Evolutionary conservation across 2,888 invertebrate genomes (phyloP).

Genomic region (Dendrolimus houi): DNA sequence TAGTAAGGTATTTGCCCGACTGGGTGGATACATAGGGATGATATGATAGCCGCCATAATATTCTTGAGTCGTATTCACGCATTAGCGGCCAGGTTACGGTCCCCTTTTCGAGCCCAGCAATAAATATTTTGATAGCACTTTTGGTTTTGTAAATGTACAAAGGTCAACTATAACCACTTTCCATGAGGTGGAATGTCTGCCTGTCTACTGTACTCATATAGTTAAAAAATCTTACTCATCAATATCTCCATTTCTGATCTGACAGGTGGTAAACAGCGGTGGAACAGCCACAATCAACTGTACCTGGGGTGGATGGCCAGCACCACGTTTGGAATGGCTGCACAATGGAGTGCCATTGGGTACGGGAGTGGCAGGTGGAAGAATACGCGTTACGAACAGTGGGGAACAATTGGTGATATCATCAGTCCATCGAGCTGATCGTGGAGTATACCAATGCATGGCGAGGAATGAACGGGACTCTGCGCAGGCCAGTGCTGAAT

Average conservation of each 20-base stretch:
- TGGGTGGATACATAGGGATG: too few species aligned
- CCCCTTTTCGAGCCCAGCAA: too few species aligned
- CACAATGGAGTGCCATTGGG: slow-evolving; percentile 82
- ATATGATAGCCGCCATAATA: too few species aligned
- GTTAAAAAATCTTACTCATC: too few species aligned
- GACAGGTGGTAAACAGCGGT: slow-evolving; percentile 89
- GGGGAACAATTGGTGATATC: slow-evolving; percentile 58
- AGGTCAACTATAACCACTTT: too few species aligned
- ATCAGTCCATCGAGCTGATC: slow-evolving; percentile 84
- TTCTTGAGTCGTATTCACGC: too few species aligned
- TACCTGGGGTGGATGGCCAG: slow-evolving; percentile 86
- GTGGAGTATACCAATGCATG: slow-evolving; percentile 93
- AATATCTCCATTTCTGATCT: not conserved
- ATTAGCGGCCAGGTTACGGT: too few species aligned
- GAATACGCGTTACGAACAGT: slow-evolving; percentile 41
- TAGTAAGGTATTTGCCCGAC: too few species aligned
- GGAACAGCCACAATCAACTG: slow-evolving; percentile 90
- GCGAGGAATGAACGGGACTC: slow-evolving; percentile 86
- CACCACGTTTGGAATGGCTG: slow-evolving; percentile 83
- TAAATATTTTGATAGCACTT: too few species aligned
- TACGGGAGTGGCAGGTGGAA: slow-evolving; percentile 56
- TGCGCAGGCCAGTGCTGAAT: slow-evolving; percentile 87
- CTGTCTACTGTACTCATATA: too few species aligned
- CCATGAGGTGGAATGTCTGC: too few species aligned
- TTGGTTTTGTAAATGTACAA: too few species aligned